Percentiles rank a stretch among this genome's conserved stretches.
These are phyloP conservation scores for Patella caerulea DNA, from an alignment of 2,888 invertebrate species.

Conservation along the genomic window DNA sequence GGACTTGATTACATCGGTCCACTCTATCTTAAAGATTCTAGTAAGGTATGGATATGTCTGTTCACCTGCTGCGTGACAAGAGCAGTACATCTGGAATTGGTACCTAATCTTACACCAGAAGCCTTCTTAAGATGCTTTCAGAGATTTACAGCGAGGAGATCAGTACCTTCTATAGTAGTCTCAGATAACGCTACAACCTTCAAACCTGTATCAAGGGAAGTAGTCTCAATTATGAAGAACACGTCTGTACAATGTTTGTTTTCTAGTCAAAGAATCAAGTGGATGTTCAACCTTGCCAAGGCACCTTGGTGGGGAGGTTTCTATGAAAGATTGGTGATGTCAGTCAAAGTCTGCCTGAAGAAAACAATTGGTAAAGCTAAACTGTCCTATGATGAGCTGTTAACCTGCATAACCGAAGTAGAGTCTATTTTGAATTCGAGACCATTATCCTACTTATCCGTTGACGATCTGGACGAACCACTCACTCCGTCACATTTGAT, in stretches of 20 bases:
- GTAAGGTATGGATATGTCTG: conserved; percentile 9
- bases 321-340: too few species aligned
- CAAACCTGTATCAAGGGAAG: conserved; percentile 8
- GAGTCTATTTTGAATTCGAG: too few species aligned
- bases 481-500: too few species aligned
- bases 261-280: too few species aligned
- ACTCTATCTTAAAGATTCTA: conserved; percentile 11
- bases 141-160: conserved; percentile 11
- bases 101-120: conserved; percentile 8
- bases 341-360: too few species aligned
- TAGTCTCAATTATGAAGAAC: background rate
- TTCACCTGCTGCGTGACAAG: conserved; percentile 15
- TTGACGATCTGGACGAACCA: too few species aligned
- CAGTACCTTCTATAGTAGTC: conserved; percentile 7
- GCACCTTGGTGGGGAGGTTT: too few species aligned
- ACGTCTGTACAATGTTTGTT: background rate
- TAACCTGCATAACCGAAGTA: too few species aligned
- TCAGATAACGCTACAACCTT: conserved; percentile 22
- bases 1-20: conserved; percentile 22
- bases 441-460: too few species aligned
- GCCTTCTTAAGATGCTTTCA: conserved; percentile 18
- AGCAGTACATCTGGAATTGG: conserved; percentile 19
- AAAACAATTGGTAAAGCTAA: too few species aligned
- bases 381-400: too few species aligned
- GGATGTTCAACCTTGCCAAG: too few species aligned